Evolutionary conservation across 30 jellyfish, hydroid and myxozoan genomes (phyloP).

Genomic region (Pseudorhiza aurosa): DNA sequence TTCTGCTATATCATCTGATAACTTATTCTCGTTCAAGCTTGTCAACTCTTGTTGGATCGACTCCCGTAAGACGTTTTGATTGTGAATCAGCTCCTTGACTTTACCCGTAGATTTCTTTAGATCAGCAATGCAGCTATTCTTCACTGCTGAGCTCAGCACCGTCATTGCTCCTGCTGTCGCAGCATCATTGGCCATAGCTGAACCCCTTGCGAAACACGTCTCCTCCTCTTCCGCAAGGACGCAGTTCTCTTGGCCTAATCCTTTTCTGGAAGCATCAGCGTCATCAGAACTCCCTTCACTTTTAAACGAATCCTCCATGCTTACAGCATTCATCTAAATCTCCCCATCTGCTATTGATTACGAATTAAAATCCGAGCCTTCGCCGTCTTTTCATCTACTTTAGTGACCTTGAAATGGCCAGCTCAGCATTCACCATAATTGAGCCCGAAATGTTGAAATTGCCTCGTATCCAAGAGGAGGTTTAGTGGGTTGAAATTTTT

Average conservation of each 20-base stretch:
- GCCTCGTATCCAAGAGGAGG: no score
- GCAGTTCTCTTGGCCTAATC: not conserved
- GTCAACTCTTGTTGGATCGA: constrained; percentile 72
- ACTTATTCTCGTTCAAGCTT: constrained; percentile 46
- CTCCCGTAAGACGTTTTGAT: constrained; percentile 65
- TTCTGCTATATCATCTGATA: constrained; percentile 37
- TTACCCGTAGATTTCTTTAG: constrained; percentile 28
- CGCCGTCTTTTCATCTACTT: no score
- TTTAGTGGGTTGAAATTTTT: no score
- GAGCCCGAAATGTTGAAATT: no score
- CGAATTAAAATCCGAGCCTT: no score
- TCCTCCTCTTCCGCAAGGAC: not conserved
- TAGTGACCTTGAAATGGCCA: no score
- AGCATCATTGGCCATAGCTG: not conserved
- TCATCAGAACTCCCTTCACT: not conserved
- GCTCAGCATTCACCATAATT: no score
- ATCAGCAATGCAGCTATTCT: constrained; percentile 15
- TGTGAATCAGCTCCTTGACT: constrained; percentile 53
- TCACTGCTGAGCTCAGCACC: constrained; percentile 22
- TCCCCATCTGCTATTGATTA: not conserved
- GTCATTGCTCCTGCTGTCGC: not conserved
- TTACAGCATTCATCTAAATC: not conserved
- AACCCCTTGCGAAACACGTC: not conserved
- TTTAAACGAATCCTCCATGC: not conserved
- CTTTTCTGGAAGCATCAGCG: not conserved